These are phyloP conservation scores for Eulacestoma nigropectus DNA, from an alignment of 2,113 vertebrate species.

Conservation along the genomic window DNA sequence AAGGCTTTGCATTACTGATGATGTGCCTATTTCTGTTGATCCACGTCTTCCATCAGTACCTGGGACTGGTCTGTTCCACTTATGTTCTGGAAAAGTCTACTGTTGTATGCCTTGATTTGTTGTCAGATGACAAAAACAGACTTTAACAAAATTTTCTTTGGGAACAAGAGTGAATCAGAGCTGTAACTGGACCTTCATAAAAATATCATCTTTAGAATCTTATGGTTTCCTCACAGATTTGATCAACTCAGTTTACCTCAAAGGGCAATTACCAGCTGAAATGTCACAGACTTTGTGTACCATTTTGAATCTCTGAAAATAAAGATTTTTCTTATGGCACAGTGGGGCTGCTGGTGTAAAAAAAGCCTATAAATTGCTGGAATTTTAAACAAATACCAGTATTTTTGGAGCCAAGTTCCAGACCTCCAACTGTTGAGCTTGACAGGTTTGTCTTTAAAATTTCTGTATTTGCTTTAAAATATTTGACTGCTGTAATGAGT, in stretches of 20 bases:
- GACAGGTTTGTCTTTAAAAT: background rate
- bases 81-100: background rate
- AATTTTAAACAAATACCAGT: background rate
- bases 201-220: background rate
- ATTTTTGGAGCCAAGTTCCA: background rate
- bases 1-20: background rate
- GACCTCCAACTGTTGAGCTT: background rate
- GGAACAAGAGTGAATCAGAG: background rate
- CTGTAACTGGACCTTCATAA: background rate
- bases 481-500: background rate
- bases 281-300: background rate
- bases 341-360: background rate
- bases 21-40: background rate
- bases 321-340: background rate
- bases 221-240: background rate
- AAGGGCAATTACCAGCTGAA: background rate
- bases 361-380: background rate
- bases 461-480: background rate
- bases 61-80: background rate
- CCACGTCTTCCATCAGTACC: background rate
- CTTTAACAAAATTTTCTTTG: background rate
- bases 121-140: background rate
- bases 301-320: background rate
- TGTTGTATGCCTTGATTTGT: background rate
- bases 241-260: background rate